Evolutionary conservation across 2,113 vertebrate genomes (phyloP), one percentile per base, ranked within the genome.

Genomic region (Emydocephalus ijimae): DNA sequence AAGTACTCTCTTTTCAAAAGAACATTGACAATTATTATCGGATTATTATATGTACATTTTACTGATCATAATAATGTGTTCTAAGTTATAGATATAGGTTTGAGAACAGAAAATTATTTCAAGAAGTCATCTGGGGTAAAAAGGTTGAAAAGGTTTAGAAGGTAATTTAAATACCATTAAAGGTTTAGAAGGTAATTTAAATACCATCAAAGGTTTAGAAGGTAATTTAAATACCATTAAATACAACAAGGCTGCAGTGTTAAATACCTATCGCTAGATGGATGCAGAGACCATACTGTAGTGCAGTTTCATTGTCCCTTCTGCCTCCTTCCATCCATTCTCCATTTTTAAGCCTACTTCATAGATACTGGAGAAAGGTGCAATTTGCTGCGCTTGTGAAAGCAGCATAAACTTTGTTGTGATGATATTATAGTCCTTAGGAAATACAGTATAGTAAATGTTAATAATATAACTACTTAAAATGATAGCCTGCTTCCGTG

Each of bases 181-280:
- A 88, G 34, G 18, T 43, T 56, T 29, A 55, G 29, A n/a, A 69
- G 26, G 48, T 15, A 20, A 55, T 74, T 81, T 55, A n/a, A 89
- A 92, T n/a, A 39, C 91, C 0, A 9, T 14, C 50, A 86, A 87
- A 88, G 34, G 18, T 43, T 56, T 29, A 55, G 29, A n/a, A 69
- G 26, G 48, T 15, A 20, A 55, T 74, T 81, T 55, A n/a, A 89
- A 92, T n/a, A 39, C 91, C 0, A 9, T 14, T 55, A 86, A 87
- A 88, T 0, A 0, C 5, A 50, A 3, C 5, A 50, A 3, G 74
- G 89, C 56, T 97, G 96, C 92, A 97, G 92, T 97, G 96, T 95
- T 95, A 93, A 93, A 89, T 59, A 92, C 54, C 89, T 95, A 92
- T 94, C 97, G 94, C 96, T 97, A 97, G 97, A 94, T 97, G 97